Conservation (phyloP, 1,140 invertebrate species). For the Lasaia peninsularis region DNA sequence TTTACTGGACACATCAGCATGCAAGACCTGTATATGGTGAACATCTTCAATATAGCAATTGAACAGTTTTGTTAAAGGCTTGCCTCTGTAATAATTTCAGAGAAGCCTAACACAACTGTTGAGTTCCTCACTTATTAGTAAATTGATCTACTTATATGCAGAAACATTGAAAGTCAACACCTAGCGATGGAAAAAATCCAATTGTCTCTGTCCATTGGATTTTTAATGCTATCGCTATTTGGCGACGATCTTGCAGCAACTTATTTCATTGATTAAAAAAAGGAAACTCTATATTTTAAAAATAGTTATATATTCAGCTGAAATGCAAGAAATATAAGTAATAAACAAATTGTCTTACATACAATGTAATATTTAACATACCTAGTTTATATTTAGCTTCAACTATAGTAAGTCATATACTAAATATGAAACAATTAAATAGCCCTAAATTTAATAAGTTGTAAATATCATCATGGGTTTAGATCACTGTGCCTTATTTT, state of each 20-base stretch:
- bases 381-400: too few relatives aligned
- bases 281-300: not conserved
- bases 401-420: too few relatives aligned
- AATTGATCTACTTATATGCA: constrained; percentile 25
- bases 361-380: too few relatives aligned
- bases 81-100: constrained; percentile 48
- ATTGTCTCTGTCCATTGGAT: constrained; percentile 61
- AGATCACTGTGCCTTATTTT: too few relatives aligned
- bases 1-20: constrained; percentile 7
- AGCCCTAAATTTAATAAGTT: too few relatives aligned
- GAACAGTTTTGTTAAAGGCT: constrained; percentile 50
- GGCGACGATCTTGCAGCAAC: constrained; percentile 55
- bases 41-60: constrained; percentile 11
- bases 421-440: too few relatives aligned
- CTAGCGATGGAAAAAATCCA: constrained; percentile 67
- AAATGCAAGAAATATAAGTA: too few relatives aligned
- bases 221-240: constrained; percentile 67
- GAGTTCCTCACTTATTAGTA: constrained; percentile 33
- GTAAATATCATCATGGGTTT: too few relatives aligned
- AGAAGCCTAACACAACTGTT: constrained; percentile 52
- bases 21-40: not conserved
- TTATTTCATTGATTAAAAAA: constrained; percentile 24
- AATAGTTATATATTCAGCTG: too few relatives aligned
- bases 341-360: too few relatives aligned
- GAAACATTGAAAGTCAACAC: constrained; percentile 53